phyloP scores from a whole-genome alignment of 2,888 invertebrate genomes.

The Trisateles emortualis region DNA sequence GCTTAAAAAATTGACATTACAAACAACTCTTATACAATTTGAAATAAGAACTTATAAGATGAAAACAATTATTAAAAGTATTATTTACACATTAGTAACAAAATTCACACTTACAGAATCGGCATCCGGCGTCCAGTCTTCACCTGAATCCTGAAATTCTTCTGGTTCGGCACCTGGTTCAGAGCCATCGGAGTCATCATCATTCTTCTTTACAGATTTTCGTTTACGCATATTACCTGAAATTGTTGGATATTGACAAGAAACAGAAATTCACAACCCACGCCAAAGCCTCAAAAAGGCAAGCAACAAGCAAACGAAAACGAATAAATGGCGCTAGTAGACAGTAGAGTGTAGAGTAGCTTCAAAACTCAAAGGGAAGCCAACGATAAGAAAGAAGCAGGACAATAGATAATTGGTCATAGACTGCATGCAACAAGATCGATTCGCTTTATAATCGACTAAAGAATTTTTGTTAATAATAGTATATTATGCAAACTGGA shows the following conservation, averaged over 20 bases:
- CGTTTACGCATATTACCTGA: constrained; percentile 76
- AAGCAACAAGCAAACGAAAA: constrained; percentile 39
- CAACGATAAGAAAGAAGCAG: too few species aligned
- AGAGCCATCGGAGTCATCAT: constrained; percentile 81
- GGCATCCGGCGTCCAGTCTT: constrained; percentile 86
- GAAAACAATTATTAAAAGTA: background rate
- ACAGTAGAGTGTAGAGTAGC: too few species aligned
- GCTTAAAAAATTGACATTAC: too few species aligned
- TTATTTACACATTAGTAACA: background rate
- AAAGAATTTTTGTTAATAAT: too few species aligned
- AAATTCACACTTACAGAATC: constrained; percentile 70
- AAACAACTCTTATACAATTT: too few species aligned
- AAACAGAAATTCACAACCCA: constrained; percentile 51
- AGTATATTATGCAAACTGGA: too few species aligned
- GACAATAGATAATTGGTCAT: too few species aligned
- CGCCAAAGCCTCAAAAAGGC: constrained; percentile 51
- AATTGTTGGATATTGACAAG: constrained; percentile 23
- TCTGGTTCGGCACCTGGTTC: constrained; percentile 81
- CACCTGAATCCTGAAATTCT: constrained; percentile 85
- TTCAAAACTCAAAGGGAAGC: too few species aligned
- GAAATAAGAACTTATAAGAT: background rate
- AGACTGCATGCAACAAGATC: too few species aligned
- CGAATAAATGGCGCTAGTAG: constrained; percentile 17
- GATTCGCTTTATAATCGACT: too few species aligned
- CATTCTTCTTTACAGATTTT: constrained; percentile 79